Base-by-base conservation (phyloP, 2,797 vertebrate genomes). In the Gambelia wislizenii region DNA sequence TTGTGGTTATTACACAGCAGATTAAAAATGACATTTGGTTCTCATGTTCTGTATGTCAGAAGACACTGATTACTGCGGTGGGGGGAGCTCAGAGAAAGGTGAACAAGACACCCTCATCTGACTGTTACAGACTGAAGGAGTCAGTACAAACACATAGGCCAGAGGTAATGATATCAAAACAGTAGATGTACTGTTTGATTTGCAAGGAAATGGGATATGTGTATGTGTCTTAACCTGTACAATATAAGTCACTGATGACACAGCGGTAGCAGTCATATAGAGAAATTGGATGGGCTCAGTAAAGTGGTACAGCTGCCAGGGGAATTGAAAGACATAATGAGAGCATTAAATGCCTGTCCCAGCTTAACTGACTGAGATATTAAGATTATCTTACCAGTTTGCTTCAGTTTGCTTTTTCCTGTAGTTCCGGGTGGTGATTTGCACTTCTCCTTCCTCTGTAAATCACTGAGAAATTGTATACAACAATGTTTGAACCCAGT, bases 361-460 rank as follows among this genome's bases (percentile, higher is more conserved):
- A 61, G 64, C 52, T 54, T n/a, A 75, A 67, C 36, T 64, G 25
- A 25, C 36, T 75, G n/a, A 67, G 54, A 67, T 78, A 22, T 10
- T 52, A 36, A 70, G 27, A 75, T 67, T 70, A 9, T 83, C 88
- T 91, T 93, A 95, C 96, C 93, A 91, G 91, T 61, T 89, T 88
- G 33, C 52, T 33, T 88, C 87, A 91, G 88, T 42, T 75, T 89
- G 69, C 69, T 74, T 49, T 94, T 90, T 82, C 78, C 25, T 88
- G 83, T 42, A 61, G 64, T 93, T 52, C 56, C 74, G 92, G n/a
- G 8, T 67, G 74, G 92, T 97, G 97, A 87, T 97, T 96, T 90
- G 97, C 87, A 87, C 97, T 98, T 96, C 98, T 98, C 96, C 98
- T 99, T 91, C 98, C 98, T 96, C 98, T 97, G 94, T 98, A 99